Evolutionary conservation across 2,888 invertebrate species (phyloP), one percentile per base, ranked within the genome.

Genomic region (Sinelater perroti): DNA sequence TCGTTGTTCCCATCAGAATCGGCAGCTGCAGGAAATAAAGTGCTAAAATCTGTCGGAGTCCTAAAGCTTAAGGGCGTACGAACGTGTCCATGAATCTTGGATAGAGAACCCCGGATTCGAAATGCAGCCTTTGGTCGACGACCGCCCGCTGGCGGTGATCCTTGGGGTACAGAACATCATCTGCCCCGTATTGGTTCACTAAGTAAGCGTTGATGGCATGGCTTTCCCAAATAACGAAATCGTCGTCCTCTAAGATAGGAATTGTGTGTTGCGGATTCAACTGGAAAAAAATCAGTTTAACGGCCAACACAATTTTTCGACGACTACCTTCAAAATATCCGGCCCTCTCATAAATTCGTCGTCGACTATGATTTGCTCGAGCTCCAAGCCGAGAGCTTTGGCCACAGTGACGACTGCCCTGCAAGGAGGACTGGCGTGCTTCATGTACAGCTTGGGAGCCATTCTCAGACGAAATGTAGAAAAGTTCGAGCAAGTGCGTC

Each of bases 181-280:
- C 76, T 3, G 76, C 73, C 8, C 76, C 80, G 61, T 85, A 87
- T 68, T 83, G 82, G 38, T 76, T 79, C 28, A 85, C 83, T 42
- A 88, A 73, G 67, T 87, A 87, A 0, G 82, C 71, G 45, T 74
- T 80, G 64, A 88, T 87, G 0, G 86, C 87, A 66, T 87, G 87
- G 56, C 87, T 87, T 68, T 89, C 89, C 77, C 77, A 78, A 4
- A 84, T 70, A 20, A 80, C 79, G 4, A 79, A 77, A n/a, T 81
- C 78, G 51, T 81, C 79, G 38, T 82, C 82, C 38, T 82, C 74
- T 57, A 88, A 67, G 1, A 83, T 83, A 11, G 89, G 89, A 16
- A 89, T 82, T 65, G 85, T 82, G 62, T 83, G 83, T 21, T 85
- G 79, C 2, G 84, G 84, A 68, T 87, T 87, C 67, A 87, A 80